Conservation (phyloP, 1,140 invertebrate species). For the Lamellibrachia luymesi region DNA sequence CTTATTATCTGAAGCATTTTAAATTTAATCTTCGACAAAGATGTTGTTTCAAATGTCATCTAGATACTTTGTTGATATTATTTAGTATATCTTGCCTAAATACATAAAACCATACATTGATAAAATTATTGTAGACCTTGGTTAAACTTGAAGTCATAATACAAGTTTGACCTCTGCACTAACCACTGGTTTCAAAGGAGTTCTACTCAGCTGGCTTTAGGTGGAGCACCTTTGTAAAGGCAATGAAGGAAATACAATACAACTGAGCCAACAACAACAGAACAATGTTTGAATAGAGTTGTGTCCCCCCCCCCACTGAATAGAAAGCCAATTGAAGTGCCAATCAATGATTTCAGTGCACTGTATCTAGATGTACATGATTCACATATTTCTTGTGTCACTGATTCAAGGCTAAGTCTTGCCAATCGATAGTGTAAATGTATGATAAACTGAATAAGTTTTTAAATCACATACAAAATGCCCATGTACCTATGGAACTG, state of each 20-base stretch:
- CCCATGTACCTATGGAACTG: background rate
- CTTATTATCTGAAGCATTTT: too few relatives aligned
- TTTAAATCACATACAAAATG: too few relatives aligned
- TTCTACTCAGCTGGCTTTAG: background rate
- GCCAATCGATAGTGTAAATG: background rate
- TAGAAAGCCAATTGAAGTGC: background rate
- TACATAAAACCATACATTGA: background rate
- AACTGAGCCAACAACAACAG: background rate
- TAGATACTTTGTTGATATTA: background rate
- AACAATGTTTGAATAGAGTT: background rate
- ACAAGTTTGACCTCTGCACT: background rate
- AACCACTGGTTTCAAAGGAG: too few relatives aligned
- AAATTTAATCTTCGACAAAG: too few relatives aligned
- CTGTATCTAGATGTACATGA: background rate
- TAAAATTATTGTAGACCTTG: background rate
- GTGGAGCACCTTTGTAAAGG: background rate
- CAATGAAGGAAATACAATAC: background rate
- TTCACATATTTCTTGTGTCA: background rate
- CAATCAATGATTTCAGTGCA: background rate
- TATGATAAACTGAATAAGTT: background rate
- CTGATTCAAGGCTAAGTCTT: background rate
- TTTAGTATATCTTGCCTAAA: background rate
- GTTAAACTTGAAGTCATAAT: background rate
- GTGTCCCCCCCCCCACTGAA: background rate
- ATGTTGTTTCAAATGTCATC: too few relatives aligned